Base-by-base conservation (phyloP, 1,140 invertebrate genomes). In the Nephila pilipes region DNA sequence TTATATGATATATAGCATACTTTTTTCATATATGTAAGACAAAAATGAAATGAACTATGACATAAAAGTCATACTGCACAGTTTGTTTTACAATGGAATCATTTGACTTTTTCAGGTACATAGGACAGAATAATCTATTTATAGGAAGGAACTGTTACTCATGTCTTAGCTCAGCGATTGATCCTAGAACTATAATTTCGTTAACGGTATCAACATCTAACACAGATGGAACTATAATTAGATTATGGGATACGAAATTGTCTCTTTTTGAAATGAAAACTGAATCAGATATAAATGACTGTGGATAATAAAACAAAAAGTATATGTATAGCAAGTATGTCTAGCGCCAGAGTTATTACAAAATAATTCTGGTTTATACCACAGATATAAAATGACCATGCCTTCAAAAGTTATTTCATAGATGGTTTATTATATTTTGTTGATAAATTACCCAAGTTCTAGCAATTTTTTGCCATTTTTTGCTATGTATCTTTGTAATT, bases 161-260 rank as follows among this genome's bases (percentile, higher is more conserved):
- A 36, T 32, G 16, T 32, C 32, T 75, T 36, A 18, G 69, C 29
- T 20, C 16, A 18, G 16, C 29, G 18, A 75, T 75, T 32, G 69
- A 36, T 20, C 29, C 5, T 6, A 75, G 69, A 75, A 18, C 69
- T 75, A 75, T 75, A 36, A 75, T 75, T 75, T 75, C 36, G 69
- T 75, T 75, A 75, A 75, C 69, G 36, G 29, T 32, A 69, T 69
- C 63, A 69, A 32, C 25, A 75, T 36, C 14, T 75, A 32, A 32
- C 69, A 75, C 69, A 75, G 36, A 75, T 75, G 29, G 69, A 75
- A 36, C 69, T 75, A 36, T 75, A 75, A 75, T 5, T 32, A 75
- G 69, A 75, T 75, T 75, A 75, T 75, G 69, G 16, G 29, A 75
- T 75, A 36, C 29, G 18, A 32, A 36, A 75, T 75, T 6, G 14